Evolutionary conservation across 1,140 invertebrate species (phyloP).

Genomic region (Diplogasteroides magnus): DNA sequence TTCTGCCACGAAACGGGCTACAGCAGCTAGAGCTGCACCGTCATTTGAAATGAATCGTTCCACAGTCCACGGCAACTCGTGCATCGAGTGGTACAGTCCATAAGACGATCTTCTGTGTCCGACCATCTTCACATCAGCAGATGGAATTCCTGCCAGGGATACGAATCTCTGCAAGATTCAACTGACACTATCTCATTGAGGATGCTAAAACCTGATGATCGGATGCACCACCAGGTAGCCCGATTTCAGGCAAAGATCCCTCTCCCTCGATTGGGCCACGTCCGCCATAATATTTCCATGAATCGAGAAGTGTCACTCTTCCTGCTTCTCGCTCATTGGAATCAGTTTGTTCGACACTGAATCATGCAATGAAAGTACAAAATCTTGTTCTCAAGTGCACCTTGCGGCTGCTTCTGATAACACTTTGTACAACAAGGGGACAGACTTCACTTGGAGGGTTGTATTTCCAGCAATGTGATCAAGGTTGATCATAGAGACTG

Average conservation of each 20-base stretch:
- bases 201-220: slow-evolving; percentile 53
- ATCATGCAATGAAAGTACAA: no score
- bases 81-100: slow-evolving; percentile 57
- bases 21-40: not conserved
- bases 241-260: slow-evolving; percentile 15
- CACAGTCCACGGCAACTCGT: slow-evolving; percentile 52
- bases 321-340: slow-evolving; percentile 35
- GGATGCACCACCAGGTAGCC: slow-evolving; percentile 50
- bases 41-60: not conserved
- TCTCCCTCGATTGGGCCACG: slow-evolving; percentile 7
- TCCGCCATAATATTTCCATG: slow-evolving; percentile 34
- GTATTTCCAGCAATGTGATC: slow-evolving; percentile 40
- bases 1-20: not conserved
- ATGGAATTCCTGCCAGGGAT: slow-evolving; percentile 45
- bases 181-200: not conserved
- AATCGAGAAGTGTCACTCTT: slow-evolving; percentile 49
- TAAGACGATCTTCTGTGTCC: slow-evolving; percentile 33
- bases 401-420: slow-evolving; percentile 42
- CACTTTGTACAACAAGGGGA: slow-evolving; percentile 41
- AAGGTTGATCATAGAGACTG: slow-evolving; percentile 53
- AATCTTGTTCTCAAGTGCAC: no score
- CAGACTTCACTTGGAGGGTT: slow-evolving; percentile 42
- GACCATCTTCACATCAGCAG: slow-evolving; percentile 44
- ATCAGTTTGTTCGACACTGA: slow-evolving; percentile 22
- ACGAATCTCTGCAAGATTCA: not conserved